phyloP scores from a whole-genome alignment of 2,888 invertebrate genomes.

The Mylabris sibirica region DNA sequence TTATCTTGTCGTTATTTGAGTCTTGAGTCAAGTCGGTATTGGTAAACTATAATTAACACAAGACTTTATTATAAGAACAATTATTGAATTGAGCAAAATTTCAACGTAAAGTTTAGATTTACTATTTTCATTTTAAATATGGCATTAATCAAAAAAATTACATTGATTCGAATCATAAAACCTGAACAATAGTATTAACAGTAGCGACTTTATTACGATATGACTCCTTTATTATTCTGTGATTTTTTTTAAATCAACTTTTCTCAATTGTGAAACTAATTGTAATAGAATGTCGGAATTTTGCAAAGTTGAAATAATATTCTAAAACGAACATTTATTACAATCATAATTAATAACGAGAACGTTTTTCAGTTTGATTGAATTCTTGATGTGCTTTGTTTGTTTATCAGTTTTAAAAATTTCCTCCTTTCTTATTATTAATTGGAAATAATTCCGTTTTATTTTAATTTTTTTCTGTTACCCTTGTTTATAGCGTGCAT shows the following conservation, averaged over 20 bases:
- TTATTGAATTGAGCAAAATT: neutral
- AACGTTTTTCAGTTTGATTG: neutral
- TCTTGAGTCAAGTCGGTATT: neutral
- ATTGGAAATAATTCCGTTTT: neutral
- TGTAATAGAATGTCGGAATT: neutral
- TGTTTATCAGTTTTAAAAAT: neutral
- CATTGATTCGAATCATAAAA: conserved; percentile 3
- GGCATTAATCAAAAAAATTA: neutral
- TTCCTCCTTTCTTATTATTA: neutral
- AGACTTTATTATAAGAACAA: neutral
- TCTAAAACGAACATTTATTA: neutral
- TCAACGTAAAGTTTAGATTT: neutral
- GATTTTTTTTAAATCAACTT: neutral
- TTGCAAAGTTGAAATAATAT: neutral
- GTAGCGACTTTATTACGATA: neutral
- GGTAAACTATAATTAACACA: neutral
- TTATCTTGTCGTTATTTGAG: too few species aligned
- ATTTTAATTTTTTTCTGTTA: neutral
- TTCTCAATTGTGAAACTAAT: neutral
- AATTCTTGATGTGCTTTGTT: neutral
- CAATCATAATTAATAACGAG: neutral
- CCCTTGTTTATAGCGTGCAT: neutral
- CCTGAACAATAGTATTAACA: neutral
- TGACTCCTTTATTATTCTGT: neutral
- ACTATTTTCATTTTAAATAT: neutral